Evolutionary conservation across 2,113 vertebrate genomes (phyloP).

Genomic region (Empidonax traillii): DNA sequence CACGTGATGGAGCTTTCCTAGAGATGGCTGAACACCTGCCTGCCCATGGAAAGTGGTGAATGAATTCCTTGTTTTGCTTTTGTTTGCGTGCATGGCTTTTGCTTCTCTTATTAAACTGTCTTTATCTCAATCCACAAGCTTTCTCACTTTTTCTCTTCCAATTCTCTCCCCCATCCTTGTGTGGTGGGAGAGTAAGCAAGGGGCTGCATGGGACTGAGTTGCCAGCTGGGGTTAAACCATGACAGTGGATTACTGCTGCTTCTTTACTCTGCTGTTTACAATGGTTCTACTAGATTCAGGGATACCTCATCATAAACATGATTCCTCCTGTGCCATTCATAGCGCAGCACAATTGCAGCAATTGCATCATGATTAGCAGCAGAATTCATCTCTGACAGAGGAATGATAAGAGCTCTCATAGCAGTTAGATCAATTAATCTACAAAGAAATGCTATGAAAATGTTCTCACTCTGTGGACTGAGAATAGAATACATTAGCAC

Average conservation of each 20-base stretch:
- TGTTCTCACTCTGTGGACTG: not conserved
- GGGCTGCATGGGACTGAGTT: not conserved
- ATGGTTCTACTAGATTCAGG: not conserved
- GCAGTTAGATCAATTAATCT: slow-evolving; percentile 51
- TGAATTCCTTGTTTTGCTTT: not conserved
- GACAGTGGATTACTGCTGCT: not conserved
- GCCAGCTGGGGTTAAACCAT: not conserved
- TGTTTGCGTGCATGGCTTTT: not conserved
- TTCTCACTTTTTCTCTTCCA: not conserved
- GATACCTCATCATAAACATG: not conserved
- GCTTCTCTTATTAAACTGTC: not conserved
- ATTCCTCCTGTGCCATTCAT: not conserved
- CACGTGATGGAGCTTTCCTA: not conserved
- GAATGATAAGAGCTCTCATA: not conserved
- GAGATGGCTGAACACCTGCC: not conserved
- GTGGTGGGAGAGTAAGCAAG: not conserved
- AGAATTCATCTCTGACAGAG: slow-evolving; percentile 22
- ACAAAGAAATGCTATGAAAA: not conserved
- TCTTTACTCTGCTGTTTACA: not conserved
- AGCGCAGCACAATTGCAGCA: not conserved
- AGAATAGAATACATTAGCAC: slow-evolving; percentile 15
- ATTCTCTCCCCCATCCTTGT: not conserved
- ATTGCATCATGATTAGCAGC: not conserved
- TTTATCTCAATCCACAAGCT: not conserved
- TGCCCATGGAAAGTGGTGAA: not conserved